These are phyloP conservation scores for Odontamblyopus lacepedii DNA, from an alignment of 2,797 vertebrate species.

Conservation along the genomic window DNA sequence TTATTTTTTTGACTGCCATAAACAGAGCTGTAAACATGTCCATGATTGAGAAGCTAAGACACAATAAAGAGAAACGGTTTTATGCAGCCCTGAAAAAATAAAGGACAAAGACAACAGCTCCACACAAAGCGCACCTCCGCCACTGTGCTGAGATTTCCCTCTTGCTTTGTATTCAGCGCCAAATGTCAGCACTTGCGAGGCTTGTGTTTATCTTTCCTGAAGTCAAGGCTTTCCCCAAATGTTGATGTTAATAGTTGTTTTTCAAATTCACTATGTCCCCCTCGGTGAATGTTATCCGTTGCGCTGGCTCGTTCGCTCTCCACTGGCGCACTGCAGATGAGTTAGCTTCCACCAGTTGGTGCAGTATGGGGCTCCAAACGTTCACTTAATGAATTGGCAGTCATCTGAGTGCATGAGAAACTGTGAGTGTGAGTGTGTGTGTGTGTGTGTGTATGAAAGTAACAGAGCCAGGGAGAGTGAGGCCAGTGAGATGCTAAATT, in stretches of 20 bases:
- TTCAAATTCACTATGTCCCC: conserved; percentile 69
- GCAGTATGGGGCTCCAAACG: conserved; percentile 70
- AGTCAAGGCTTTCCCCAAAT: conserved; percentile 62
- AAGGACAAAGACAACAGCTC: conserved; percentile 23
- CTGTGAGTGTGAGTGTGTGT: conserved; percentile 27
- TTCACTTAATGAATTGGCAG: conserved; percentile 77
- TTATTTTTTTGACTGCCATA: conserved; percentile 9
- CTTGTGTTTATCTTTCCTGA: conserved; percentile 57
- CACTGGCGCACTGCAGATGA: conserved; percentile 71
- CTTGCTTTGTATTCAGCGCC: conserved; percentile 40
- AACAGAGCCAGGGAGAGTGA: conserved; percentile 34
- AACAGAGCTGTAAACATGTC: conserved; percentile 3
- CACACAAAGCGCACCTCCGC: conserved; percentile 18
- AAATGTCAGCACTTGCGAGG: conserved; percentile 44
- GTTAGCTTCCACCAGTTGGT: conserved; percentile 72
- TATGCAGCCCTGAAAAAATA: background rate
- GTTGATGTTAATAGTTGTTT: conserved; percentile 72
- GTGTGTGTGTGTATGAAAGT: conserved; percentile 17
- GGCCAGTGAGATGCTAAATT: conserved; percentile 77
- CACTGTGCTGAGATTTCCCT: conserved; percentile 5
- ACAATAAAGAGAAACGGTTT: conserved; percentile 22
- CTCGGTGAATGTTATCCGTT: conserved; percentile 71
- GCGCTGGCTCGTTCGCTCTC: conserved; percentile 69
- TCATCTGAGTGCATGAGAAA: conserved; percentile 45
- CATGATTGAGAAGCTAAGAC: conserved; percentile 23